Evolutionary conservation across 92 coral and sea anemone species (phyloP).

Genomic region (Isaurus tuberculatus): DNA sequence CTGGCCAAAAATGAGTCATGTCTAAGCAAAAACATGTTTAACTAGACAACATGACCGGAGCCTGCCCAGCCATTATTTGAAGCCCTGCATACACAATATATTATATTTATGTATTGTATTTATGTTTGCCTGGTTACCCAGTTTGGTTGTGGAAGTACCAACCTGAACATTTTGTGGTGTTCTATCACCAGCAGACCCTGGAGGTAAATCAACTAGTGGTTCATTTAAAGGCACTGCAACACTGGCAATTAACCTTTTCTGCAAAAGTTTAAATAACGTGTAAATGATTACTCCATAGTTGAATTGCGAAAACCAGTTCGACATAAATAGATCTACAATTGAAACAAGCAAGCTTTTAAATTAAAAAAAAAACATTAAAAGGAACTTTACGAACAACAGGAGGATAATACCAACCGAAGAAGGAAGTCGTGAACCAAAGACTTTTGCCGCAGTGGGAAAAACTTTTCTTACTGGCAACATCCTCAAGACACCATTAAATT

Average conservation of each 20-base stretch:
- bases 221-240: conserved; percentile 89
- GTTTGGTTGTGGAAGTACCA: conserved; percentile 5
- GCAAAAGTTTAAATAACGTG: not conserved
- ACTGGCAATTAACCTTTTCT: conserved; percentile 76
- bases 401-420: conserved; percentile 65
- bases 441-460: conserved; percentile 67
- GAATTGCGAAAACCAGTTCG: not conserved
- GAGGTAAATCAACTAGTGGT: conserved; percentile 74
- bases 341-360: not conserved
- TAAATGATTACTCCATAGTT: not conserved
- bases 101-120: no score
- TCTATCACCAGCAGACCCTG: conserved; percentile 53
- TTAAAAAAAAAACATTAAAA: not conserved
- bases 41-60: no score
- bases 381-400: not conserved
- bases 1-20: no score
- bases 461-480: conserved; percentile 80
- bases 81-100: no score
- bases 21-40: no score
- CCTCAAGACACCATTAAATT: conserved; percentile 35
- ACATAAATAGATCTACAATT: not conserved
- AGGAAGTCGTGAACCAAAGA: conserved; percentile 61
- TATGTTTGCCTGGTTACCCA: conserved; percentile 24
- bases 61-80: no score
- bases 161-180: conserved; percentile 81